phyloP scores from a whole-genome alignment of 2,113 vertebrate species.

The Tamias sibiricus region DNA sequence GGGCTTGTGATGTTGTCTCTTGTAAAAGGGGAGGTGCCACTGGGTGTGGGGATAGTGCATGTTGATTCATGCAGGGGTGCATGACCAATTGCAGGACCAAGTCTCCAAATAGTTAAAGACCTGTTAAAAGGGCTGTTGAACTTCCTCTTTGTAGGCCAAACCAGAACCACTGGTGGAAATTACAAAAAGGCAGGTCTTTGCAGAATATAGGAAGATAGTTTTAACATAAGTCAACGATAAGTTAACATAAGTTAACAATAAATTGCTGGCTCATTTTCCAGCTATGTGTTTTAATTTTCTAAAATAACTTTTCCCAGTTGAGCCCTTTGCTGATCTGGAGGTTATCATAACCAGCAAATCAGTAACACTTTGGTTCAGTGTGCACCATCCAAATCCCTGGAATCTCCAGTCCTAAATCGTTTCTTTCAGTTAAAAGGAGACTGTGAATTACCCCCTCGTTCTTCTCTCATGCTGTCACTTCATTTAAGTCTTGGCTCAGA shows the following conservation, averaged over 20 bases:
- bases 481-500: background rate
- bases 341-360: background rate
- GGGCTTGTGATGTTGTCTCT: background rate
- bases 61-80: fast-evolving
- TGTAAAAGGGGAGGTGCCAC: background rate
- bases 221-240: background rate
- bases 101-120: background rate
- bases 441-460: background rate
- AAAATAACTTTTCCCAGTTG: background rate
- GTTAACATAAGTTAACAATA: too few species aligned
- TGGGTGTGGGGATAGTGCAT: background rate
- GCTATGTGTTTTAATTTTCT: background rate
- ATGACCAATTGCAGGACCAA: background rate
- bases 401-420: background rate
- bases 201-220: background rate
- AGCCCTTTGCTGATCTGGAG: background rate
- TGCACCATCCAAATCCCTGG: background rate
- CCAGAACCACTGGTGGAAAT: background rate
- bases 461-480: background rate
- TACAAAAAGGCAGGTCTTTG: background rate
- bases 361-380: background rate
- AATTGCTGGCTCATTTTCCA: background rate
- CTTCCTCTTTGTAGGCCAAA: background rate
- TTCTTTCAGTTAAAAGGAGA: background rate
- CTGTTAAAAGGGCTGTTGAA: background rate